These are phyloP conservation scores for Perdita meconis DNA, from an alignment of 2,888 invertebrate species.

Conservation along the genomic window DNA sequence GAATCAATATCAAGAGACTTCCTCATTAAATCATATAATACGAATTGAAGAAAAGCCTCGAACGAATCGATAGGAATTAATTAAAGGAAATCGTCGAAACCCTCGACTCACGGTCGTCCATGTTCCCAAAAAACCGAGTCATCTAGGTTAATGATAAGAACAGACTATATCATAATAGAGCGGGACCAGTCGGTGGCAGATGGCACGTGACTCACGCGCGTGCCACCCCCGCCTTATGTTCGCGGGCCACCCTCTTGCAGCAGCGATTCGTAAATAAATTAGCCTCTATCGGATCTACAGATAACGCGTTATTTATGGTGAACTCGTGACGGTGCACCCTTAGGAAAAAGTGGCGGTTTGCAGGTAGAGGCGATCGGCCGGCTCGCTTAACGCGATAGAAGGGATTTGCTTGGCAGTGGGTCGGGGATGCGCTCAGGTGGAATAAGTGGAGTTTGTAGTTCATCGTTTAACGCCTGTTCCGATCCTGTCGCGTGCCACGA, in stretches of 20 bases:
- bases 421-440: constrained; percentile 72
- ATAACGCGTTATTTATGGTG: constrained; percentile 80
- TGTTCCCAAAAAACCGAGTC: constrained; percentile 53
- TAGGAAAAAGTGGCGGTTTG: constrained; percentile 53
- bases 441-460: constrained; percentile 75
- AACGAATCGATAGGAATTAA: no score
- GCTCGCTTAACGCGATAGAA: constrained; percentile 69
- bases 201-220: constrained; percentile 83
- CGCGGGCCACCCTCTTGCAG: constrained; percentile 45
- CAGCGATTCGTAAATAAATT: constrained; percentile 82
- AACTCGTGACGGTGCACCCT: constrained; percentile 76
- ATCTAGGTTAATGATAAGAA: constrained; percentile 60
- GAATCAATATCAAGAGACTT: no score
- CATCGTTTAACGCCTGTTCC: constrained; percentile 39
- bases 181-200: constrained; percentile 76
- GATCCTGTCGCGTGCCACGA: constrained; percentile 16
- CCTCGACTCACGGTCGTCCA: no score
- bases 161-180: constrained; percentile 76
- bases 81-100: no score
- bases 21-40: no score
- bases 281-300: constrained; percentile 78
- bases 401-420: constrained; percentile 46
- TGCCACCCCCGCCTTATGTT: constrained; percentile 42
- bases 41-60: no score
- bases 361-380: constrained; percentile 67